These are phyloP conservation scores for Cecropterus lyciades DNA, from an alignment of 1,140 invertebrate species.

Conservation along the genomic window DNA sequence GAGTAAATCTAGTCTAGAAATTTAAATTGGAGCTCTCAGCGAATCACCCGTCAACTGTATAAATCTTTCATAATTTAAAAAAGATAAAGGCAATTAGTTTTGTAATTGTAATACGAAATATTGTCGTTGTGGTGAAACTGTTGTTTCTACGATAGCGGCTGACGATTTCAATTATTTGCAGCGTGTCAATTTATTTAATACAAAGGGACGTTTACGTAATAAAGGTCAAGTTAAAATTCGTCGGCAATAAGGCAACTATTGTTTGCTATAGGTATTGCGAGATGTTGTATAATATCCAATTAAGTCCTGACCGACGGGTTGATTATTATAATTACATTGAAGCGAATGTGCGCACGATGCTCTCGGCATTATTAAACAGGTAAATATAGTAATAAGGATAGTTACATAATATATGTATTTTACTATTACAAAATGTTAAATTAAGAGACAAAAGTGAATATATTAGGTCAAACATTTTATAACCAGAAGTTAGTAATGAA, in stretches of 20 bases:
- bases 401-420: neutral
- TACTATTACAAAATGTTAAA: neutral
- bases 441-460: too few species aligned
- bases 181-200: conserved; percentile 22
- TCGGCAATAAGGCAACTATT: conserved; percentile 3
- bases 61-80: conserved; percentile 24
- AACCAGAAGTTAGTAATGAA: too few species aligned
- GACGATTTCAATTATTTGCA: conserved; percentile 37
- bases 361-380: neutral
- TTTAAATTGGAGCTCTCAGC: conserved; percentile 22
- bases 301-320: neutral
- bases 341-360: neutral
- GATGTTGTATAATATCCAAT: neutral
- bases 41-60: conserved; percentile 11
- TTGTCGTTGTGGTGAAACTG: conserved; percentile 12
- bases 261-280: conserved; percentile 8
- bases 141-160: conserved; percentile 22
- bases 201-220: conserved; percentile 5
- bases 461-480: too few species aligned
- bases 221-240: conserved; percentile 14
- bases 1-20: neutral
- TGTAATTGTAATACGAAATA: conserved; percentile 30
- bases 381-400: too few species aligned
- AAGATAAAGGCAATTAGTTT: conserved; percentile 23
- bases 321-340: neutral